phyloP scores from a whole-genome alignment of 2,888 invertebrate species.

The Trissolcus japonicus region DNA sequence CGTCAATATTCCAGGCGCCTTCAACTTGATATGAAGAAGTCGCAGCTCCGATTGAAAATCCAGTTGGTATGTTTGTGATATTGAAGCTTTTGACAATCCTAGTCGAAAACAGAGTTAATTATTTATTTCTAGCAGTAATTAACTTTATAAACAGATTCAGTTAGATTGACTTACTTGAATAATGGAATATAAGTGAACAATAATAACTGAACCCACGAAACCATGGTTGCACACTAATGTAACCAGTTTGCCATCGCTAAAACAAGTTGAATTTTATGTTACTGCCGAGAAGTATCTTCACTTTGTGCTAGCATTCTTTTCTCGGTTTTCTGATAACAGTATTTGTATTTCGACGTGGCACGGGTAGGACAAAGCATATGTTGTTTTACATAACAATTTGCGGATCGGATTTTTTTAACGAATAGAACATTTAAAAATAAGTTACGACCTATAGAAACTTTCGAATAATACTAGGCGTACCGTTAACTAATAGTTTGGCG shows the following conservation, averaged over 20 bases:
- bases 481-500: conserved; percentile 10
- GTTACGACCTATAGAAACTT: conserved; percentile 4
- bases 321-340: neutral
- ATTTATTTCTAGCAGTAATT: neutral
- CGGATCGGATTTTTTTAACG: neutral
- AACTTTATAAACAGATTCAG: neutral
- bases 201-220: conserved; percentile 12
- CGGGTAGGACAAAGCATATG: too few relatives aligned
- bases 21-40: conserved; percentile 81
- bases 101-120: conserved; percentile 23
- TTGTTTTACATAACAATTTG: conserved; percentile 13
- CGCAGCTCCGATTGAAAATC: conserved; percentile 80
- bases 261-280: neutral
- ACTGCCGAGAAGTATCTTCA: neutral
- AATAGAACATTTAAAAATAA: neutral
- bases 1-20: conserved; percentile 76
- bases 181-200: neutral
- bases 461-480: conserved; percentile 6
- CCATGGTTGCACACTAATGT: conserved; percentile 18
- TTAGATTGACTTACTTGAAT: conserved; percentile 17
- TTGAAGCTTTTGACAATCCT: conserved; percentile 43
- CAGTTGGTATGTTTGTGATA: conserved; percentile 71
- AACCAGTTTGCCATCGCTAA: conserved; percentile 19
- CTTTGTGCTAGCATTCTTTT: neutral
- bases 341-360: neutral